Conservation (phyloP, 2,888 invertebrate genomes). For the Drosophila formosana region DNA sequence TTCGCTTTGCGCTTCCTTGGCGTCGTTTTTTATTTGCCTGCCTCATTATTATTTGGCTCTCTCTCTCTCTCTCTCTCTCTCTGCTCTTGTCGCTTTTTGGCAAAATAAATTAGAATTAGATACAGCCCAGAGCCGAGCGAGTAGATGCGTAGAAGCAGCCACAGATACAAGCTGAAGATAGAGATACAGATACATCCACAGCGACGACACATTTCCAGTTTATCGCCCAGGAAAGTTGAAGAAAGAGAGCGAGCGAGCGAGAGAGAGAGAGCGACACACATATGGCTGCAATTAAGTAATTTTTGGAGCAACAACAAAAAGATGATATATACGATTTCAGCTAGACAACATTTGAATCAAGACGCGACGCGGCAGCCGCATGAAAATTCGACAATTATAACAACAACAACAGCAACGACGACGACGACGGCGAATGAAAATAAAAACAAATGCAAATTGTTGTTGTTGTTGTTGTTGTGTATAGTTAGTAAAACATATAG, state of each 20-base stretch:
- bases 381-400: constrained; percentile 58
- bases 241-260: neutral
- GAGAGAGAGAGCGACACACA: constrained; percentile 47
- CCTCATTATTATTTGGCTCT: constrained; percentile 59
- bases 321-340: constrained; percentile 61
- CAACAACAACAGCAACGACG: constrained; percentile 14
- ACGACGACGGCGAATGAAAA: neutral
- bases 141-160: constrained; percentile 62
- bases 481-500: constrained; percentile 9
- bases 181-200: constrained; percentile 24
- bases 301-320: constrained; percentile 62
- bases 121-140: constrained; percentile 49
- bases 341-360: constrained; percentile 44
- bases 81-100: constrained; percentile 49
- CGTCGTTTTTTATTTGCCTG: constrained; percentile 35
- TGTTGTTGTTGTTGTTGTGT: constrained; percentile 12
- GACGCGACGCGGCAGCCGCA: constrained; percentile 15
- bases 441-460: constrained; percentile 24
- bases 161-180: constrained; percentile 18
- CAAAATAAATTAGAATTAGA: constrained; percentile 79
- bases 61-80: constrained; percentile 12
- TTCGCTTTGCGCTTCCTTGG: constrained; percentile 44
- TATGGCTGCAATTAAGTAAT: constrained; percentile 80
- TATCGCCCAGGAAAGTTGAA: constrained; percentile 39
- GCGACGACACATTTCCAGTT: constrained; percentile 73